Base-by-base conservation (phyloP, 1,140 invertebrate genomes). In the Drosophila baimaii region DNA sequence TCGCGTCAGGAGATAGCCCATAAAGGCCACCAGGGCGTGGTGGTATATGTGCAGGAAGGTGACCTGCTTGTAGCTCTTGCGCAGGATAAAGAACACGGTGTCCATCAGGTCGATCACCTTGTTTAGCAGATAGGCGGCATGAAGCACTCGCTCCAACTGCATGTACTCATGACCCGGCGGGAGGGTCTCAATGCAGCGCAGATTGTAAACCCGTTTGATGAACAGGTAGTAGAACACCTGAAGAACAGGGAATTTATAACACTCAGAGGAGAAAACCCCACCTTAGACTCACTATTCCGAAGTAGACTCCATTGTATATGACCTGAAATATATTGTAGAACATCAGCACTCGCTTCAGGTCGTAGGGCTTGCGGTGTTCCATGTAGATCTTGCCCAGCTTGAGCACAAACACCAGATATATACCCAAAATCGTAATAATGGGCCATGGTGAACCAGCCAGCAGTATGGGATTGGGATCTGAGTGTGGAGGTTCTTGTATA, bases 1-100 rank as follows among this genome's bases (percentile, higher is more conserved):
- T 1, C 88, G 69, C 25, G 70, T 70, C 0, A 75, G 1, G 21
- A 44, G 0, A 37, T 73, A 90, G 8, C 66, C 69, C 0, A 29
- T 57, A 0, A 47, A 0, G 0, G 47, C 44, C 68, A 86, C 81
- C 27, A 81, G 94, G 10, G 95, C 92, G 90, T 98, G 97, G 91
- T 98, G 97, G 90, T 97, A 97, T 0, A 98, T 94, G 79, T 98
- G 97, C 1, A 98, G 93, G 81, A 98, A 96, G 13, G 95, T 95
- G 19, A 97, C 92, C 89, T 98, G 97, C 55, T 94, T 95, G 54
- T 95, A 93, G 83, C 97, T 98, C 91, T 98, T 98, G n/a, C 96
- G 93, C 13, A 98, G 92, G 10, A 98, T 94, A 91, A 98, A 97
- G 92, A 98, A 98, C 39, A 98, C 93, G 10, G 95, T 96, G 70